Conservation (phyloP, 1,140 invertebrate species). For the Drosophila arawakana region DNA sequence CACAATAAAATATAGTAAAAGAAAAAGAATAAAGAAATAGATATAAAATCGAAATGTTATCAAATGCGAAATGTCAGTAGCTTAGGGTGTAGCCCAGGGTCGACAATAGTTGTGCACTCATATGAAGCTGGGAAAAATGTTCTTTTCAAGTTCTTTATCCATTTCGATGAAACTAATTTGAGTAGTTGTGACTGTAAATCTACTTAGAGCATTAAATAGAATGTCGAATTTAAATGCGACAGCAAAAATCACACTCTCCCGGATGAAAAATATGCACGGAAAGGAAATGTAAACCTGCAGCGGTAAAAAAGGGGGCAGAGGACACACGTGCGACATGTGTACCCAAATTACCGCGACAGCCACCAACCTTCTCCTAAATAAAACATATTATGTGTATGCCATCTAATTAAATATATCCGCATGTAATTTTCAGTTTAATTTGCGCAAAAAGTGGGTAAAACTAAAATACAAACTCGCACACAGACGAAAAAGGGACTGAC, state of each 20-base stretch:
- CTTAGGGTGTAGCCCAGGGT: neutral
- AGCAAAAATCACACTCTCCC: slow-evolving; percentile 54
- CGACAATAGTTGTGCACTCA: neutral
- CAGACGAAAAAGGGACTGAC: slow-evolving; percentile 7
- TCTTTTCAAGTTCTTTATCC: neutral
- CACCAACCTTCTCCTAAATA: slow-evolving; percentile 44
- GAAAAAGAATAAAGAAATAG: slow-evolving; percentile 5
- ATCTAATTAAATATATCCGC: slow-evolving; percentile 77
- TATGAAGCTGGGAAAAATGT: neutral
- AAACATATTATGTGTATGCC: slow-evolving; percentile 61
- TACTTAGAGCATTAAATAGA: slow-evolving; percentile 27
- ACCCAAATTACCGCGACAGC: slow-evolving; percentile 40
- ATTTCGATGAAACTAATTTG: neutral
- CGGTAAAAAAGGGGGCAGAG: neutral
- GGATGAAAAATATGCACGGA: slow-evolving; percentile 56
- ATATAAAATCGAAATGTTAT: slow-evolving; percentile 39
- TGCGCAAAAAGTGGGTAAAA: slow-evolving; percentile 62
- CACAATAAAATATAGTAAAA: neutral
- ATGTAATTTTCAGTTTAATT: slow-evolving; percentile 71
- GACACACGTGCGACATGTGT: slow-evolving; percentile 40
- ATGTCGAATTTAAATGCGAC: slow-evolving; percentile 48
- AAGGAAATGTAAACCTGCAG: slow-evolving; percentile 2
- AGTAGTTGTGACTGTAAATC: slow-evolving; percentile 7
- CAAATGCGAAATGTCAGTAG: slow-evolving; percentile 25
- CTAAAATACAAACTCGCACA: slow-evolving; percentile 60